Conservation (phyloP, 2,113 vertebrate genomes). For the Myanophis thanlyinensis region DNA sequence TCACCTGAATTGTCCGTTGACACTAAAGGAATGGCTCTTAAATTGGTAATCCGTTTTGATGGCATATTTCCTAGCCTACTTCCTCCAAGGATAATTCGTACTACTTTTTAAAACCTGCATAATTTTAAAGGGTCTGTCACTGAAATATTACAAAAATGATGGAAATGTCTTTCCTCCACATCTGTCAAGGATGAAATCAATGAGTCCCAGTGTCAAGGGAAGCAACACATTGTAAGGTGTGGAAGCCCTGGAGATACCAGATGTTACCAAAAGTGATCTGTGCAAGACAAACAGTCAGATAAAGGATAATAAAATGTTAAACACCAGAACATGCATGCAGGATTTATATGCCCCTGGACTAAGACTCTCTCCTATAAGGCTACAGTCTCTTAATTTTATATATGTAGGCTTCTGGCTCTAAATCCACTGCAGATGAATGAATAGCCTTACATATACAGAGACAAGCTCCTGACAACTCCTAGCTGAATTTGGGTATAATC, state of each 20-base stretch:
- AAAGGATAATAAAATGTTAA: background rate
- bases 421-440: background rate
- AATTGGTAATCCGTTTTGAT: background rate
- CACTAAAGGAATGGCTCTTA: slow-evolving; percentile 20
- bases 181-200: slow-evolving; percentile 49
- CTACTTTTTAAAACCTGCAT: slow-evolving; percentile 51
- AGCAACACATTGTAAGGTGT: background rate
- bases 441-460: background rate
- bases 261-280: background rate
- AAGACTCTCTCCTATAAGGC: background rate
- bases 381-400: background rate
- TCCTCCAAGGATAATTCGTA: slow-evolving; percentile 34
- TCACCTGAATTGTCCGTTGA: slow-evolving; percentile 1
- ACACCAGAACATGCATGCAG: background rate
- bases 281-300: background rate
- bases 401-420: background rate
- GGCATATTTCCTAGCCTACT: slow-evolving; percentile 23
- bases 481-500: background rate
- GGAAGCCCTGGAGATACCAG: background rate
- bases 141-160: slow-evolving; percentile 36
- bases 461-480: background rate
- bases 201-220: slow-evolving; percentile 13
- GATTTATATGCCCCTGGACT: background rate
- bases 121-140: slow-evolving; percentile 51
- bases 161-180: slow-evolving; percentile 33